A percentile compares a stretch with the other conserved stretches of the same genome.
Conservation (phyloP, 2,888 invertebrate species). For the Plagiodera versicolora region DNA sequence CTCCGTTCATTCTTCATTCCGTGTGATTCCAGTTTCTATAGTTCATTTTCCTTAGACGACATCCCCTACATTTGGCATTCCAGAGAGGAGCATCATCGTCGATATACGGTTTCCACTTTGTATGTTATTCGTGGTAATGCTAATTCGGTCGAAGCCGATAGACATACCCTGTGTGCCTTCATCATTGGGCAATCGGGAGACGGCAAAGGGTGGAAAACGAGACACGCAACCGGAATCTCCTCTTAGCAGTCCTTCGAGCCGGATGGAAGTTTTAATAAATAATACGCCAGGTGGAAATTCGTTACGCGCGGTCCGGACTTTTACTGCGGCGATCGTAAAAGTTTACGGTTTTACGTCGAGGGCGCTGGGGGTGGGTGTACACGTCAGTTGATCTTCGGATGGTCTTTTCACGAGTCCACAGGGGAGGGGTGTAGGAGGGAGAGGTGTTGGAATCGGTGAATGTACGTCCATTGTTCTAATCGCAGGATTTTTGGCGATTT, state of each 20-base stretch:
- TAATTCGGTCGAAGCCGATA: too few species aligned
- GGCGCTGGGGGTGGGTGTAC: background rate
- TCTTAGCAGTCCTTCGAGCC: conserved; percentile 25
- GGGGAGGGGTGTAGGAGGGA: background rate
- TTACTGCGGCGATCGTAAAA: conserved; percentile 25
- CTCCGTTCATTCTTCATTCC: too few species aligned
- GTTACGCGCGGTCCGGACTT: conserved; percentile 19
- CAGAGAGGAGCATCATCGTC: too few species aligned
- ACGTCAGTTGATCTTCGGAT: background rate
- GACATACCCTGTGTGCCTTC: conserved; percentile 12
- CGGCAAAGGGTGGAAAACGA: conserved; percentile 25
- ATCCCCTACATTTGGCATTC: too few species aligned
- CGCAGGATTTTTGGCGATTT: too few species aligned
- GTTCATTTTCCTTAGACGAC: too few species aligned
- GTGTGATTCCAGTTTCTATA: too few species aligned
- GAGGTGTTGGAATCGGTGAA: background rate
- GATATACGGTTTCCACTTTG: too few species aligned
- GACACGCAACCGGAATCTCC: conserved; percentile 37
- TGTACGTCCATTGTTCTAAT: background rate
- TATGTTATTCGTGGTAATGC: too few species aligned
- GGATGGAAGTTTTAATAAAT: conserved; percentile 16
- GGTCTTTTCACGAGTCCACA: background rate
- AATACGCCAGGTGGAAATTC: conserved; percentile 17
- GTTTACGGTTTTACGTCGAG: conserved; percentile 17
- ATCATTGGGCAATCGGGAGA: background rate